These are phyloP conservation scores for Agrochola macilenta DNA, from an alignment of 2,888 invertebrate genomes.

Conservation along the genomic window DNA sequence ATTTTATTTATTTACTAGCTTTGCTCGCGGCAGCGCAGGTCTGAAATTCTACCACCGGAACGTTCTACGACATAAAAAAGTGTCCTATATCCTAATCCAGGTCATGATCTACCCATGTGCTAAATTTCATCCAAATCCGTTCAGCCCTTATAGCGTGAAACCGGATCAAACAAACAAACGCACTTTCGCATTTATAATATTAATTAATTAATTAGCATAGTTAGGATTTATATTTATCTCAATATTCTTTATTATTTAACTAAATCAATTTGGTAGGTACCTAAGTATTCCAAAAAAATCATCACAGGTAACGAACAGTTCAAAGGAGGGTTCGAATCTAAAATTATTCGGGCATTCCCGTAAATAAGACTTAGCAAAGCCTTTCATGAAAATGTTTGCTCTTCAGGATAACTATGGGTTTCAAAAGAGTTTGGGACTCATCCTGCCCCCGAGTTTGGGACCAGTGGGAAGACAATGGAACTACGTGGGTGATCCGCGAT, in stretches of 20 bases:
- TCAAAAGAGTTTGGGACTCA: conserved; percentile 71
- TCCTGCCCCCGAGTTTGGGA: conserved; percentile 78
- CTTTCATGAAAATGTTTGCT: background rate
- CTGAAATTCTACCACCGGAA: too few species aligned
- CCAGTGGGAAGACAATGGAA: conserved; percentile 75
- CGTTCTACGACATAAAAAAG: too few species aligned
- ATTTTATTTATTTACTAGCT: too few species aligned
- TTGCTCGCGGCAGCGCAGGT: too few species aligned
- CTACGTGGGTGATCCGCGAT: conserved; percentile 79
- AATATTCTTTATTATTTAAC: background rate
- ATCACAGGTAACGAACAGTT: background rate
- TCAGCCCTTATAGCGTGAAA: too few species aligned
- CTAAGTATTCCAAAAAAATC: background rate
- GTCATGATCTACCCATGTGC: too few species aligned
- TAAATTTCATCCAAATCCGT: too few species aligned
- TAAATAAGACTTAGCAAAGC: background rate
- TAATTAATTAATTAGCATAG: too few species aligned
- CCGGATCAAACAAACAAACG: too few species aligned
- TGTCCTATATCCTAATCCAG: too few species aligned
- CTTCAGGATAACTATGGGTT: conserved; percentile 65
- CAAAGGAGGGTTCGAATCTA: background rate
- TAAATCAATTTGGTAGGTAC: background rate
- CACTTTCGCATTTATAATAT: too few species aligned
- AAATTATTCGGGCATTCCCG: background rate
- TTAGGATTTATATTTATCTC: too few species aligned